Evolutionary conservation across 2,113 vertebrate genomes (phyloP), one percentile per base, ranked within the genome.

Genomic region (Nycticryphes semicollaris): DNA sequence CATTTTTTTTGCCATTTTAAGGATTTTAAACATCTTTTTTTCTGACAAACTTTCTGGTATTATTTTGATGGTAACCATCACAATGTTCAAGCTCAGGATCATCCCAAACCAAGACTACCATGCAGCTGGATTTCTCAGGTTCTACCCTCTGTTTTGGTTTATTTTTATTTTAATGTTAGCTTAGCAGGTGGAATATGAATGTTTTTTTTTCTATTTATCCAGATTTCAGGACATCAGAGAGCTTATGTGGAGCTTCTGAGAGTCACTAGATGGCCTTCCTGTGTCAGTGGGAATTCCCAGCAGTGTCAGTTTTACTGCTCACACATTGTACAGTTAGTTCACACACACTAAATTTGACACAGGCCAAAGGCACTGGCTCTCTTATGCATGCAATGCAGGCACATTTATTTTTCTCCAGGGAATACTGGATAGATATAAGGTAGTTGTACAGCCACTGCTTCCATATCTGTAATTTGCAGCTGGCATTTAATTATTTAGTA

Each of bases 401-500:
- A 54, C 28, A 63, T 25, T 4, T 33, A 17, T 64, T 85, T 75
- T 91, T 94, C 93, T 82, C 43, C 39, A 79, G 56, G 66, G 70
- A 67, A 72, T 82, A 74, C 35, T 51, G 56, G 7, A 51, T 79
- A 28, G 8, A 19, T 85, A 33, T 64, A 85, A 79, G 14, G 43
- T 37, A 74, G 24, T 51, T 59, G 23, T 19, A 82, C 14, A 72
- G 43, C 37, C 47, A 72, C 30, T 75, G 30, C 54, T 90, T 86
- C 88, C 41, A n/a, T 94, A 94, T 91, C 78, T 95, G 47, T 47
- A 87, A 89, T 91, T 85, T 95, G 70, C 81, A 94, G 53, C 45
- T 84, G 75, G 22, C 45, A 82, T 54, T 95, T 87, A 81, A 73
- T 89, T 95, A 93, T 84, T 87, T 66, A 76, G 63, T 45, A 62